A percentile compares a stretch with the other conserved stretches of the same genome.
phyloP scores from a whole-genome alignment of 2,113 vertebrate genomes.

The Anolis sagrei region DNA sequence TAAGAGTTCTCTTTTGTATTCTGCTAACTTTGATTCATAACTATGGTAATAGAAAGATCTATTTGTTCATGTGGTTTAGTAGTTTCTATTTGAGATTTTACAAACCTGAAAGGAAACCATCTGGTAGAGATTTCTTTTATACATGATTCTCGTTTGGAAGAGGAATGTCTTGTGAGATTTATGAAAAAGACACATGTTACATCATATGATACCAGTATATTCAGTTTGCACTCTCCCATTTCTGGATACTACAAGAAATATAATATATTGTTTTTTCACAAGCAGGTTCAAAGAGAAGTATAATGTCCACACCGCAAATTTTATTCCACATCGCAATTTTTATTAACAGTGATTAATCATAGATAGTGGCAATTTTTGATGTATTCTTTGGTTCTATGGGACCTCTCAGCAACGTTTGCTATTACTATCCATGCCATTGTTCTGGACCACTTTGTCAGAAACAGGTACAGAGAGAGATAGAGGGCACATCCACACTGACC shows the following conservation, averaged over 20 bases:
- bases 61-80: slow-evolving; percentile 68
- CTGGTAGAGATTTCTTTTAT: slow-evolving; percentile 28
- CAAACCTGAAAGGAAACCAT: slow-evolving; percentile 39
- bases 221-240: neutral
- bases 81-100: slow-evolving; percentile 59
- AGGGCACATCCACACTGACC: too few species aligned
- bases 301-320: neutral
- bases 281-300: neutral
- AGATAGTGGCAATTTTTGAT: too few species aligned
- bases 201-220: neutral
- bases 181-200: slow-evolving; percentile 34
- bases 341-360: too few species aligned
- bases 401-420: too few species aligned
- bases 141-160: slow-evolving; percentile 29
- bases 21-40: slow-evolving; percentile 58
- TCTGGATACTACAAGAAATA: neutral
- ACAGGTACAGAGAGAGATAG: too few species aligned
- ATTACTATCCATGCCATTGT: too few species aligned
- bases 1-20: slow-evolving; percentile 59
- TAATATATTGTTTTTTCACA: neutral
- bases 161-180: slow-evolving; percentile 31
- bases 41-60: slow-evolving; percentile 54
- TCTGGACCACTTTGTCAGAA: too few species aligned
- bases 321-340: neutral
- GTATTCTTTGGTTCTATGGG: too few species aligned